Evolutionary conservation across 2,888 invertebrate species (phyloP), one percentile per base, ranked within the genome.

Genomic region (Caenorhabditis sp.): DNA sequence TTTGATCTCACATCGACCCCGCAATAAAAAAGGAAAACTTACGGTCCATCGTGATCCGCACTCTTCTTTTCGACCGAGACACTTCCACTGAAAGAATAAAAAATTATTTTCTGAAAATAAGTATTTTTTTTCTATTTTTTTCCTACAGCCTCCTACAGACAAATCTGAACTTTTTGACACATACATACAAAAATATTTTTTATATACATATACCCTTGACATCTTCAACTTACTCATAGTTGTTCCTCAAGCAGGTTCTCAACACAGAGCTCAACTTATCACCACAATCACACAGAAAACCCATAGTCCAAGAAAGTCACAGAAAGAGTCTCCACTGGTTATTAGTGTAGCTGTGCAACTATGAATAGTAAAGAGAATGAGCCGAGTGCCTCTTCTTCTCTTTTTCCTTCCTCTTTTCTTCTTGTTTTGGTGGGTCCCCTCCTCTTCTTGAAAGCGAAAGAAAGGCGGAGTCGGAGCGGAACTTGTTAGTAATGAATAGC

Each of bases 81-180:
- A 61, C 74, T 74, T 47, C 82, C 82, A 47, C 82, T 82, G 82
- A 71, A 82, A 76, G n/a, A 50, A 60, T 53, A 9, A 26, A 61
- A 37, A 51, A 47, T 22, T 53, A 37, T 35, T 55, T 44, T 18
- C 11, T 5, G 6, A 2, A 5, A 40, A 40, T 4, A 32, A 32
- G 5, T 9, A 32, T 4, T 6, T 32, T 32, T 32, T 4, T 32
- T 32, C 4, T 6, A 32, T 9, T 32, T 32, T 32, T 32, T 9
- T n/a, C n/a, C n/a, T n/a, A n/a, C n/a, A n/a, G n/a, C 32, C 4
- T 6, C 32, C 32, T 32, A 32, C 5, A 32, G 5, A 0, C 2
- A 44, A 40, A 5, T 40, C 8, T 18, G 2, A 44, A 22, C 37
- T 55, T 65, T 64, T 40, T n/a, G n/a, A n/a, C n/a, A n/a, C n/a